Evolutionary conservation across 2,888 invertebrate genomes (phyloP), one percentile per base, ranked within the genome.

Genomic region (Lasioglossum oenotherae): DNA sequence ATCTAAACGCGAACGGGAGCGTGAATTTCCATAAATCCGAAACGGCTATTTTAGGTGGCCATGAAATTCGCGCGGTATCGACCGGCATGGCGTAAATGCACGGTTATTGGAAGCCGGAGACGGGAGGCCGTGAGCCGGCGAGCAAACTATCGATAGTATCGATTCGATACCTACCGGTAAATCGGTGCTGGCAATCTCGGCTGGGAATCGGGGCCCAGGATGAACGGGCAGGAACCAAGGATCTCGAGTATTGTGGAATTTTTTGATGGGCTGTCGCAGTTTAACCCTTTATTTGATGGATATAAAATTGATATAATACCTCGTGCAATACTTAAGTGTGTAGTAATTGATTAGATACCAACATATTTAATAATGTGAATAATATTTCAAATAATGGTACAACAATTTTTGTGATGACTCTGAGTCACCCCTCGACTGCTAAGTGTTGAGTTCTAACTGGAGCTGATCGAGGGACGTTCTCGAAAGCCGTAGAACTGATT

Each of bases 31-130:
- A 78, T 85, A 85, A 85, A 75, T 85, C 64, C 75, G 79, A 76
- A 85, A 75, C 67, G 85, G 60, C 75, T 79, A 76, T 85, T 79
- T 80, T 67, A 46, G 77, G 64, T 81, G 86, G 81, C 78, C 81
- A 78, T 86, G 86, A 86, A 81, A 86, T 86, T 86, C 78, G 72
- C 86, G 72, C 64, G 49, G 74, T 86, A 86, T 86, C 86, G 86
- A 86, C 86, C 81, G 86, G 57, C 41, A 76, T 78, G 86, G 81
- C 86, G 81, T 81, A 78, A 81, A 86, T 86, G 86, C 75, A 75
- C 85, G 60, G 81, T 81, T 78, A 85, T 85, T 74, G 85, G 85
- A 74, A 60, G 53, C 16, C 69, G 31, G 19, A 31, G 74, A 76
- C 79, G 71, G 60, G 67, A 67, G 38, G 71, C 72, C 41, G 71